A percentile compares a stretch with the other conserved stretches of the same genome.
These are phyloP conservation scores for Lasiommata megera DNA, from an alignment of 2,888 invertebrate genomes.

Conservation along the genomic window DNA sequence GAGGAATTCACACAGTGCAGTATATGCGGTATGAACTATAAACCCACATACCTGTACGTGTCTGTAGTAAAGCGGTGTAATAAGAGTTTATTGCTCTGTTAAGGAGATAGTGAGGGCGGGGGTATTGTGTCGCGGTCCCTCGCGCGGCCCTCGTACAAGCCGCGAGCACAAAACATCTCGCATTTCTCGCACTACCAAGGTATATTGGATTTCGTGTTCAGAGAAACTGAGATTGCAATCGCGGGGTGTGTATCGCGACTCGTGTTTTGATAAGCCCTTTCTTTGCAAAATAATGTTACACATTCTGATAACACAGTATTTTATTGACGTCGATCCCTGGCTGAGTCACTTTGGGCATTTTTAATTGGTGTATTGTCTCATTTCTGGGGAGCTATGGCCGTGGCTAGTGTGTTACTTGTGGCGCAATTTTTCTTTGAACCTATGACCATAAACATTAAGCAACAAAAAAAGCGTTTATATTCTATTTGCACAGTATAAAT, in stretches of 20 bases:
- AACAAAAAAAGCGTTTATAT: too few relatives aligned
- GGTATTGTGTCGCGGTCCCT: background rate
- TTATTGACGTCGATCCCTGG: too few relatives aligned
- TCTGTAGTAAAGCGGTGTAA: background rate
- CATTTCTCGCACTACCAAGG: background rate
- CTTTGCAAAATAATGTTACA: background rate
- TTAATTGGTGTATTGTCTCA: too few relatives aligned
- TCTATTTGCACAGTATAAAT: too few relatives aligned
- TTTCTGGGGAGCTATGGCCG: too few relatives aligned
- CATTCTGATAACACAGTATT: too few relatives aligned
- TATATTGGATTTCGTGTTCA: background rate
- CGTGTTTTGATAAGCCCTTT: background rate
- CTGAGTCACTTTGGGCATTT: too few relatives aligned
- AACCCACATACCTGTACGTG: background rate
- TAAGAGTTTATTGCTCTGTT: conserved; percentile 6
- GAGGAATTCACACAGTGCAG: too few relatives aligned
- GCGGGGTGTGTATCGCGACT: background rate
- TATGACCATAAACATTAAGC: too few relatives aligned
- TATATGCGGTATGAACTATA: too few relatives aligned
- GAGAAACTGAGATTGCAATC: conserved; percentile 4
- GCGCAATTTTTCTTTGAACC: too few relatives aligned
- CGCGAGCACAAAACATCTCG: background rate
- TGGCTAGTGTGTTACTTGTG: too few relatives aligned
- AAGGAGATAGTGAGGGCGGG: conserved; percentile 1
- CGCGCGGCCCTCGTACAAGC: background rate